A percentile compares a stretch with the other conserved stretches of the same genome.
These are phyloP conservation scores for Tenthredo mesomela DNA, from an alignment of 2,888 invertebrate species.

Conservation along the genomic window DNA sequence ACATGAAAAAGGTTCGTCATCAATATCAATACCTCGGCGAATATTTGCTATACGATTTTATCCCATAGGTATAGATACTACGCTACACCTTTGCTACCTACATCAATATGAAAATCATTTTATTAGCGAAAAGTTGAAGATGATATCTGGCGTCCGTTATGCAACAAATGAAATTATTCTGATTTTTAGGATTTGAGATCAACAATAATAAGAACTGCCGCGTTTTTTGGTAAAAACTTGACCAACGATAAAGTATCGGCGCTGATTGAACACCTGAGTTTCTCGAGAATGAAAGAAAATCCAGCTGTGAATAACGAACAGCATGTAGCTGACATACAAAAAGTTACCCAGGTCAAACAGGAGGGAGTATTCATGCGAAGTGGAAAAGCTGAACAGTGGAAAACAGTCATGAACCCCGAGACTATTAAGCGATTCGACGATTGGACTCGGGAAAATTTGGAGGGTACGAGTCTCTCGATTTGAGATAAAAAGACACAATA, in stretches of 20 bases:
- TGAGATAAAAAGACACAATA: not conserved
- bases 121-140: not conserved
- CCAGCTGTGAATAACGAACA: constrained; percentile 80
- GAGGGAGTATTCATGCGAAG: constrained; percentile 78
- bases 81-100: not conserved
- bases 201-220: constrained; percentile 76
- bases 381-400: constrained; percentile 78
- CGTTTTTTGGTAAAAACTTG: constrained; percentile 75
- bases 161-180: not conserved
- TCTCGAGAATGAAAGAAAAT: constrained; percentile 82
- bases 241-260: constrained; percentile 71
- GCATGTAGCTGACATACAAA: constrained; percentile 71
- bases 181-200: constrained; percentile 75
- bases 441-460: constrained; percentile 74
- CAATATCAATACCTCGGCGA: not conserved
- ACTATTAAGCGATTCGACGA: constrained; percentile 77
- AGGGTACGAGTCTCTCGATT: constrained; percentile 64
- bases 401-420: constrained; percentile 72
- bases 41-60: not conserved
- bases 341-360: constrained; percentile 69
- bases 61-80: not conserved
- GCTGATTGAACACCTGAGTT: constrained; percentile 78
- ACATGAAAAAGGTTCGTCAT: constrained; percentile 69
- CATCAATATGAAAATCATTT: not conserved
- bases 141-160: not conserved